Base-by-base conservation (phyloP, 2,113 vertebrate species). In the Pungitius pungitius region DNA sequence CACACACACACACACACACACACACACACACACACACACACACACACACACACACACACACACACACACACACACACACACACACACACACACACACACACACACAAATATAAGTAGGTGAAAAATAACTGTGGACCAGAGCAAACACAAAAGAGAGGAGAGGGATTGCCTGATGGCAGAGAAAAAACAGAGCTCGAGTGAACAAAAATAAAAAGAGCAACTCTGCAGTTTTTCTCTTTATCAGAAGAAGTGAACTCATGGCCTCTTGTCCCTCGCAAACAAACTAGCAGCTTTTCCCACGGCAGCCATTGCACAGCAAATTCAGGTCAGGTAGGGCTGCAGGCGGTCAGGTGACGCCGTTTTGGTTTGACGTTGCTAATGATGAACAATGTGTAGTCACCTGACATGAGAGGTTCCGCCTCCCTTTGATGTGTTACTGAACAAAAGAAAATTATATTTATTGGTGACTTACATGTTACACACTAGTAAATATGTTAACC, bases 181-280 rank as follows among this genome's bases (percentile, higher is more conserved):
- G 47, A 58, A 75, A 67, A 82, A 74, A 80, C 55, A 83, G 49
- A 73, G 24, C 43, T 7, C 14, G 1, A 69, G 52, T 33, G 74
- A 69, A 87, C 84, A 73, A 83, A 87, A 89, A 91, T 89, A 92
- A 73, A 49, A 30, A 88, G 39, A 79, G 81, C 84, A 76, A 77
- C 62, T 76, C 56, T 87, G 88, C 88, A 87, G 51, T 87, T 87
- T 88, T 77, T 65, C 37, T 60, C 61, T 83, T 80, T 87, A 86
- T 86, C 86, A 58, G 83, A 77, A 86, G 59, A 65, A 73, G 43
- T 85, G 81, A 85, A 89, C 82, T 85, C 43, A 0, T 70, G 84
- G 47, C 86, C 87, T 81, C 60, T 59, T 71, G 58, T 81, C 73
- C 83, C 42, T 57, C 13, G n/a, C 43, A 86, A 87, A 82, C 47